Conservation (phyloP, 2,113 vertebrate genomes). For the Abramis brama region DNA sequence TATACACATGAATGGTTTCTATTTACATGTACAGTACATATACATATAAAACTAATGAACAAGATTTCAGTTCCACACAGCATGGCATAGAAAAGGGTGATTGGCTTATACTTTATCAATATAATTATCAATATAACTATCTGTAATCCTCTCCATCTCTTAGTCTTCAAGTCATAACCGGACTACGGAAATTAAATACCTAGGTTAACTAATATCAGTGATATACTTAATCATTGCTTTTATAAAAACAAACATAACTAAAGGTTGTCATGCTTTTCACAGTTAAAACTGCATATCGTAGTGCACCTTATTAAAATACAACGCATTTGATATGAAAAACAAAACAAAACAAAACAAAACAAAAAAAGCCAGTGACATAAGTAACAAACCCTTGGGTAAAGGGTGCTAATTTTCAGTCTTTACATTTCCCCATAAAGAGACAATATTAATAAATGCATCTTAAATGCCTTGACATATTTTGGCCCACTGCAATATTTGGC, state of each 20-base stretch:
- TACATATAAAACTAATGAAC: slow-evolving; percentile 63
- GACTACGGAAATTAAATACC: slow-evolving; percentile 35
- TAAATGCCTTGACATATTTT: slow-evolving; percentile 53
- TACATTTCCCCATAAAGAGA: slow-evolving; percentile 28
- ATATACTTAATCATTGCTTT: slow-evolving; percentile 39
- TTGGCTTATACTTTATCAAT: slow-evolving; percentile 53
- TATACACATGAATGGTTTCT: slow-evolving; percentile 53
- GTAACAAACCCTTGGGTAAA: slow-evolving; percentile 8
- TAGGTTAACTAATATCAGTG: slow-evolving; percentile 52
- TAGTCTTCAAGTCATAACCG: slow-evolving; percentile 23
- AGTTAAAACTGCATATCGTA: slow-evolving; percentile 60
- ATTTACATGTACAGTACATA: slow-evolving; percentile 58
- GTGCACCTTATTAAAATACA: slow-evolving; percentile 59
- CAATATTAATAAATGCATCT: slow-evolving; percentile 31
- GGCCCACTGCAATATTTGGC: slow-evolving; percentile 63
- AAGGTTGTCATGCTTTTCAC: slow-evolving; percentile 59
- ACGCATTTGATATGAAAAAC: slow-evolving; percentile 45
- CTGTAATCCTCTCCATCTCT: slow-evolving; percentile 38
- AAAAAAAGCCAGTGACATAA: slow-evolving; percentile 32
- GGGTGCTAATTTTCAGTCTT: slow-evolving; percentile 44
- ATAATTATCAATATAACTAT: slow-evolving; percentile 47
- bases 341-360: slow-evolving; percentile 24
- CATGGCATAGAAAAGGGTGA: slow-evolving; percentile 61
- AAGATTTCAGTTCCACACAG: slow-evolving; percentile 55
- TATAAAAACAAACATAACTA: slow-evolving; percentile 47